Evolutionary conservation across 2,888 invertebrate species (phyloP).

Genomic region (Boloria selene): DNA sequence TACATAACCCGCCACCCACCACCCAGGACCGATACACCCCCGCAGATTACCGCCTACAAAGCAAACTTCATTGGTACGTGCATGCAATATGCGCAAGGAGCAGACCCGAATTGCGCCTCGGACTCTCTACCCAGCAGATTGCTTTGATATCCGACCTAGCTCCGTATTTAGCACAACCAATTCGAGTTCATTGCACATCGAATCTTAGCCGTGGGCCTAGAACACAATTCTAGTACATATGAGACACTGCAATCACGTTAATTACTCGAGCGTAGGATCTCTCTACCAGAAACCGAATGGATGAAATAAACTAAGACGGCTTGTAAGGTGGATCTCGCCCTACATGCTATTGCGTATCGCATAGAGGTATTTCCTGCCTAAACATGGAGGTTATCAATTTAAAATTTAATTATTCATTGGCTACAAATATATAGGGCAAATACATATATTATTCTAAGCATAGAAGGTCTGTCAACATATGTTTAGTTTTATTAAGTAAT

Average conservation of each 20-base stretch:
- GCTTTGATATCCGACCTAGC: conserved; percentile 74
- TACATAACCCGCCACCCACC: conserved; percentile 78
- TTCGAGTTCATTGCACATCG: conserved; percentile 51
- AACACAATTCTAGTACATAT: conserved; percentile 50
- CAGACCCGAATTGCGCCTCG: conserved; percentile 70
- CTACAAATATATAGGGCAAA: too few relatives aligned
- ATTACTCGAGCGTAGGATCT: conserved; percentile 53
- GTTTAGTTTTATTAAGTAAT: too few relatives aligned
- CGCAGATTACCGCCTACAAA: conserved; percentile 82
- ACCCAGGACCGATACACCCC: conserved; percentile 74
- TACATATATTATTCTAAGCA: too few relatives aligned
- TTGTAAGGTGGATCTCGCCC: conserved; percentile 4
- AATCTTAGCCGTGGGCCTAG: conserved; percentile 62
- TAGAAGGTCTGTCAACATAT: too few relatives aligned
- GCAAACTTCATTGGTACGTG: conserved; percentile 83
- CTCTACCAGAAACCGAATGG: conserved; percentile 35
- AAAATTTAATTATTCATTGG: background rate
- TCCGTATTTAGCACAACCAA: conserved; percentile 56
- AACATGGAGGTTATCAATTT: background rate
- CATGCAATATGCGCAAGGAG: conserved; percentile 82
- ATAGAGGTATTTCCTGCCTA: conserved; percentile 1
- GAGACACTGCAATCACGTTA: conserved; percentile 62
- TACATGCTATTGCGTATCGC: background rate
- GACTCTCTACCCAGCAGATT: conserved; percentile 60
- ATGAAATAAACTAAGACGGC: conserved; percentile 29